These are phyloP conservation scores for Leucoraja erinaceus DNA, from an alignment of 2,113 vertebrate genomes.

Conservation along the genomic window DNA sequence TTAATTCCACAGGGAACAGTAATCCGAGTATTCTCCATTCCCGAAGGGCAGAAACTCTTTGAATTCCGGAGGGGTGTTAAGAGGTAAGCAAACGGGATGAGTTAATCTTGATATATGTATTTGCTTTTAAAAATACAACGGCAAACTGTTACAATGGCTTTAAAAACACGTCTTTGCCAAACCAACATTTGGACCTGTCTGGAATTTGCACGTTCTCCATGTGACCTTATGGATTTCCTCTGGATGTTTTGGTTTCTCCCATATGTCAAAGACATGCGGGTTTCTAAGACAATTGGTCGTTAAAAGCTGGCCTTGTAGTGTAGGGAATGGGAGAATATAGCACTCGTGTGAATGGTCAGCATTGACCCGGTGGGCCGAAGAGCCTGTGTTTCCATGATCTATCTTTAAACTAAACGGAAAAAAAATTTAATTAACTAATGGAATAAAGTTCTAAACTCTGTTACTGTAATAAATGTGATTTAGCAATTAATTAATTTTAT, in stretches of 20 bases:
- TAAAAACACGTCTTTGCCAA: background rate
- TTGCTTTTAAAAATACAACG: background rate
- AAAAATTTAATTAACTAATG: background rate
- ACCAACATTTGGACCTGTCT: background rate
- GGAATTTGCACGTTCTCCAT: background rate
- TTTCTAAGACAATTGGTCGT: too few species aligned
- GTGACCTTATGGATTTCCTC: too few species aligned
- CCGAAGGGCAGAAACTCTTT: slow-evolving; percentile 96
- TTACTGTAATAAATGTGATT: too few species aligned
- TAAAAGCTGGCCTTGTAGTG: too few species aligned
- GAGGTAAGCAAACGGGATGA: slow-evolving; percentile 59
- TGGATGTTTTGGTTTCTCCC: too few species aligned
- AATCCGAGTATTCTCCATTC: slow-evolving; percentile 96
- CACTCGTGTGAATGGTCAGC: too few species aligned
- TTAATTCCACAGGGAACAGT: slow-evolving; percentile 78
- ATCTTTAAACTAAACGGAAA: background rate
- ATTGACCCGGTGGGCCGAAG: too few species aligned
- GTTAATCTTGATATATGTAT: background rate
- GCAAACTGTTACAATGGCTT: background rate
- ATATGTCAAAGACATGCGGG: too few species aligned
- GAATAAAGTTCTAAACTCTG: background rate
- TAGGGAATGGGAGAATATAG: too few species aligned
- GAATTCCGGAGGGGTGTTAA: slow-evolving; percentile 97
- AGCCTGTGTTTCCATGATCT: too few species aligned
- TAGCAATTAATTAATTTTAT: background rate